Evolutionary conservation across 2,888 invertebrate genomes (phyloP).

Genomic region (Charanyca ferruginea): DNA sequence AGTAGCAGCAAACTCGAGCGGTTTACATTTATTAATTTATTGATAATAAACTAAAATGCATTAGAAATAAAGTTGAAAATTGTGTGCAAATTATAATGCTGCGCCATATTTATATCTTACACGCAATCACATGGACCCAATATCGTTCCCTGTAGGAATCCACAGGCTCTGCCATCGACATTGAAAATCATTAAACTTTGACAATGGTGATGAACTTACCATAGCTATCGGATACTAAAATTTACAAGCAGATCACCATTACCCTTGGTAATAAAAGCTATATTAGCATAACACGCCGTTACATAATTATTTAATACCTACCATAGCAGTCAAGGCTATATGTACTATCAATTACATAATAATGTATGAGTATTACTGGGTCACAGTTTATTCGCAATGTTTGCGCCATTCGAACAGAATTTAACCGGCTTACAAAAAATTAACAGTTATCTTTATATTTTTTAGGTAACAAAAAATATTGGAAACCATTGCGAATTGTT

Average conservation of each 20-base stretch:
- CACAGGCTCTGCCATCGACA: no score
- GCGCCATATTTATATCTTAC: no score
- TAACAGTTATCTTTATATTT: slow-evolving; percentile 32
- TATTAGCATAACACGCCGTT: slow-evolving; percentile 20
- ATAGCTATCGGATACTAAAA: neutral
- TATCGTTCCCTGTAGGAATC: neutral
- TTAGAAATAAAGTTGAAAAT: no score
- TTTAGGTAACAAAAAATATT: slow-evolving; percentile 47
- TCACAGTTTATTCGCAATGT: slow-evolving; percentile 42
- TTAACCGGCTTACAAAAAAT: slow-evolving; percentile 21
- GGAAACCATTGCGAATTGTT: slow-evolving; percentile 46
- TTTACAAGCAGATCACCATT: slow-evolving; percentile 10
- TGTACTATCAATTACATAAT: slow-evolving; percentile 50
- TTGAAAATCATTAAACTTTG: neutral
- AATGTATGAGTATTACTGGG: slow-evolving; percentile 35
- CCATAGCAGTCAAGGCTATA: slow-evolving; percentile 39
- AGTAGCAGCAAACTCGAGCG: no score
- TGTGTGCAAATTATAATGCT: no score
- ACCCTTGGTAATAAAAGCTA: slow-evolving; percentile 28
- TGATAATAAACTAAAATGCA: no score
- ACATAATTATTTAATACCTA: slow-evolving; percentile 32
- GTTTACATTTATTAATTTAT: no score
- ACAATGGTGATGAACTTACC: neutral
- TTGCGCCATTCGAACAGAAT: slow-evolving; percentile 40
- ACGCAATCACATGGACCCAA: neutral